These are phyloP conservation scores for Drosophila eugracilis DNA, from an alignment of 1,140 invertebrate species.

Conservation along the genomic window DNA sequence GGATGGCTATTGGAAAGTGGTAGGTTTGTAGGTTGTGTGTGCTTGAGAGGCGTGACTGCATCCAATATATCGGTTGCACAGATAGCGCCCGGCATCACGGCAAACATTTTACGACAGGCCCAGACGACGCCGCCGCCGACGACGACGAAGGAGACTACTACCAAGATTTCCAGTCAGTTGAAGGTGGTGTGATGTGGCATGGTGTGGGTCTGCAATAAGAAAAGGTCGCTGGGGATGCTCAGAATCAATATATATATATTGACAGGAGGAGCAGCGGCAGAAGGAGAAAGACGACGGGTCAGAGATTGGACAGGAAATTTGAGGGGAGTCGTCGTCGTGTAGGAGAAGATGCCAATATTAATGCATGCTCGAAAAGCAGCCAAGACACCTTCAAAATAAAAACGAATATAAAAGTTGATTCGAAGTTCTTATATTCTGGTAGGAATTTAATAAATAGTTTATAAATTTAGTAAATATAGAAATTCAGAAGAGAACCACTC, in stretches of 20 bases:
- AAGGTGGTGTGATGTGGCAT: background rate
- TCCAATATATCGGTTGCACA: conserved; percentile 34
- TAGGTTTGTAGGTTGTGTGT: background rate
- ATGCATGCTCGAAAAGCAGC: conserved; percentile 29
- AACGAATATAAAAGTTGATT: background rate
- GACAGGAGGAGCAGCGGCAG: conserved; percentile 24
- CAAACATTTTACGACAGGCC: conserved; percentile 67
- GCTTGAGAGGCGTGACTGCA: conserved; percentile 26
- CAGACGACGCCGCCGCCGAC: too few species aligned
- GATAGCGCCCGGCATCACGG: conserved; percentile 20
- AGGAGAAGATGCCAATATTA: conserved; percentile 44
- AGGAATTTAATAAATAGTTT: too few species aligned
- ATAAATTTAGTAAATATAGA: too few species aligned
- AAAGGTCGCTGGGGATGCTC: conserved; percentile 15
- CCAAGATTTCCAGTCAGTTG: conserved; percentile 23
- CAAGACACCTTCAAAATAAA: conserved; percentile 6
- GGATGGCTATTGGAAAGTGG: background rate
- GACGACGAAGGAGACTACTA: too few species aligned
- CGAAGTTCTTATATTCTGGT: too few species aligned
- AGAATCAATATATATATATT: conserved; percentile 61
- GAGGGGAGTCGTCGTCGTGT: conserved; percentile 7
- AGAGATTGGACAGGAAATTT: conserved; percentile 33
- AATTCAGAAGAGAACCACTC: too few species aligned
- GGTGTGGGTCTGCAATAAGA: background rate
- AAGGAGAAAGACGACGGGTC: conserved; percentile 11